Conservation (phyloP, 2,113 vertebrate genomes). For the Lota lota region DNA sequence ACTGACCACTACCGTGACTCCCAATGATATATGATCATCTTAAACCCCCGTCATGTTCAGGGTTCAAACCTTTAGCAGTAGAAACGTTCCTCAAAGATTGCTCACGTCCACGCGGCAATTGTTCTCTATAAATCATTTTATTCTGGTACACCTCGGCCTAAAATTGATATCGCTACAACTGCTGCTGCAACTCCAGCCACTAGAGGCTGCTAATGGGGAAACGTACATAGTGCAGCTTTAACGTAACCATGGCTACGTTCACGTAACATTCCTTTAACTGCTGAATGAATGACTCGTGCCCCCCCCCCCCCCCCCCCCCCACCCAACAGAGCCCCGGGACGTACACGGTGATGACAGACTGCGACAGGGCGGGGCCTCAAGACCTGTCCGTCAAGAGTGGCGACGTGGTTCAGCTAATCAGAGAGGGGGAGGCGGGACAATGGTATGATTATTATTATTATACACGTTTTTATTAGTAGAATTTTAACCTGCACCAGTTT, state of each 20-base stretch:
- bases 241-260: not conserved
- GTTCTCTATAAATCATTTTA: too few species aligned
- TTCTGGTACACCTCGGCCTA: too few species aligned
- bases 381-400: conserved; percentile 83
- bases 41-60: too few species aligned
- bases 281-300: not conserved
- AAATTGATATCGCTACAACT: too few species aligned
- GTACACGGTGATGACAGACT: conserved; percentile 83
- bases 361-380: conserved; percentile 79
- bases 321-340: conserved; percentile 81
- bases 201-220: too few species aligned
- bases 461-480: not conserved
- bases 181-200: too few species aligned
- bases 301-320: not conserved
- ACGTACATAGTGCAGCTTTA: not conserved
- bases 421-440: conserved; percentile 84
- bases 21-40: too few species aligned
- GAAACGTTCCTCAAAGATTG: too few species aligned
- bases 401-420: conserved; percentile 86
- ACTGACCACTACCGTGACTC: too few species aligned
- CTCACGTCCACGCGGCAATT: too few species aligned
- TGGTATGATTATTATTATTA: conserved; percentile 72
- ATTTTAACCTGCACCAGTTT: too few species aligned
- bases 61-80: too few species aligned
- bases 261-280: not conserved